Base-by-base conservation (phyloP, 2,797 vertebrate species). In the Sitta carolinensis region DNA sequence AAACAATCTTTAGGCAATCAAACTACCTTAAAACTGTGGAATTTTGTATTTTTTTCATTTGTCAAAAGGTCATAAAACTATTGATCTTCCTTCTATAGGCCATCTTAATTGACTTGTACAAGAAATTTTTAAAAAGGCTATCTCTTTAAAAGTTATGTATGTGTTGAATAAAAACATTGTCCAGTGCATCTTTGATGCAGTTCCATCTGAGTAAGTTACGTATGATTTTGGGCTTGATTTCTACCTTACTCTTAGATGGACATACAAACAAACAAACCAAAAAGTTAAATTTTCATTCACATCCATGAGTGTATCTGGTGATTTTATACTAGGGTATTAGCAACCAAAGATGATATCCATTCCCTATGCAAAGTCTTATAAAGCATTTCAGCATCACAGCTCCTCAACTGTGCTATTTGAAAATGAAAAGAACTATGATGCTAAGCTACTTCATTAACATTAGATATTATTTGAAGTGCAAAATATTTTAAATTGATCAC, bases 31-130 rank as follows among this genome's bases (percentile, higher is more conserved):
- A 68, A 70, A 51, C 5, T 42, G 8, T 13, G 9, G 1, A 0
- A 1, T 1, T 9, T 12, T 29, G 3, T 0, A 3, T n/a, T 11
- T 61, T 36, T 61, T 43, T 64, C 2, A 40, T 62, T 77, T 32
- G 22, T 32, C 2, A 7, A 70, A 67, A 67, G 34, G 5, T 45
- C 9, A 38, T 38, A 51, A 67, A 76, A 13, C 16, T 51, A 21
- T 7, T 10, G 10, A 4, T 22, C 72, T 82, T 59, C 21, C 15
- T 75, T 51, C 21, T 19, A 64, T 10, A 54, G 11, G 13, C 8
- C 32, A 29, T 11, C 4, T 59, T 63, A 75, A 54, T 55, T 59
- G 11, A 45, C 11, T n/a, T 42, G 16, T 29, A 30, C 54, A 52
- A 68, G 3, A 59, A 66, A 10, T 5, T 16, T 73, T 73, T 2